Base-by-base conservation (phyloP, 2,888 invertebrate genomes). In the Suillia variegata region DNA sequence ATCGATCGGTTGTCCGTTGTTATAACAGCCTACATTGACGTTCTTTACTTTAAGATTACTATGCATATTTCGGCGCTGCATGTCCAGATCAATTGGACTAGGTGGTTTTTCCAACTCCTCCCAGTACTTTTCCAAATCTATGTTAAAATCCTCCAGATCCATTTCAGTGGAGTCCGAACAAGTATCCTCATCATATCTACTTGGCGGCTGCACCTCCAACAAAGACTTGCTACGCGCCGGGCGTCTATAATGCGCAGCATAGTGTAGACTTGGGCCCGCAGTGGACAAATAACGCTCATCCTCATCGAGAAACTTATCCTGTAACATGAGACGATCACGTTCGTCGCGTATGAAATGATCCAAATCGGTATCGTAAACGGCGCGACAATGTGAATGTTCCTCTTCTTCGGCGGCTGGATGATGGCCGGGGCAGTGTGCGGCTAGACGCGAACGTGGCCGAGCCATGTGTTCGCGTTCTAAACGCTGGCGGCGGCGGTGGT, bases 111-210 rank as follows among this genome's bases (percentile, higher is more conserved):
- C 82, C 54, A 82, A 67, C 62, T 82, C 80, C 49, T 80, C 81
- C 81, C 82, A 82, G 65, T 82, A 82, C 65, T 82, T 82, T 56
- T 80, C 81, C 63, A 82, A 70, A 61, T 82, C 82, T 52, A 82
- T 80, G 63, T 82, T 82, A 52, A 82, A 82, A 59, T 82, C 82
- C 62, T 82, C 81, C 45, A 82, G 64, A 51, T 82, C 82, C 63
- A 81, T 76, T 67, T 82, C 81, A 0, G 82, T 82, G 20, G 82
- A 80, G 47, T 82, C 82, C 1, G 81, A 80, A 61, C 81, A 80
- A 31, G 78, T 80, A 65, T 82, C 77, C 47, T 82, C 82, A 49
- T 80, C 80, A 45, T 75, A 82, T 34, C 80, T 72, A 34, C 72
- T 77, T 0, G 82, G 79, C 6, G 82, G 79, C 54, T 80, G 79